Evolutionary conservation across 2,888 invertebrate species (phyloP), one percentile per base, ranked within the genome.

Genomic region (Resseliella maxima): DNA sequence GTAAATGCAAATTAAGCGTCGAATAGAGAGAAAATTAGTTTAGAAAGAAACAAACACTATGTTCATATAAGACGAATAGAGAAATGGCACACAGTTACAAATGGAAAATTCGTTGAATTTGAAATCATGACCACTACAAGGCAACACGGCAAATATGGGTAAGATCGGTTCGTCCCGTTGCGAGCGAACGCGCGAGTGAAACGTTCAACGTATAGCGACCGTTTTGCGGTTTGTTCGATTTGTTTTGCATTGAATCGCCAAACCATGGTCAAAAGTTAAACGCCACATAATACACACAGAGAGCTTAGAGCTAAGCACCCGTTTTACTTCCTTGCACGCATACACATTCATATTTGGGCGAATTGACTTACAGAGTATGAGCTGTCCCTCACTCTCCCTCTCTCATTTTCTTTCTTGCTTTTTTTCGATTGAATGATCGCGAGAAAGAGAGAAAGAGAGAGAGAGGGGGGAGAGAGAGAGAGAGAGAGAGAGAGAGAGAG

Each of bases 1-100:
- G 36, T 83, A 83, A 83, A 83, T 83, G 83, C 83, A 83, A 83
- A 83, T 83, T 83, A 83, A 83, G 83, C 83, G 83, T 83, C 83
- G 38, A 83, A 83, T n/a, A n/a, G n/a, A n/a, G n/a, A 24, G 83
- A 38, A 83, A 83, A 83, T n/a, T 83, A 12, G 35, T 72, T 31
- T n/a, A n/a, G 27, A 35, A 59, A 27, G 72, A 72, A n/a, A 72
- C 31, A 72, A 72, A 72, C 72, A 72, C 35, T 2, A 31, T 72
- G 3, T 72, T 12, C 8, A 15, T 59, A 2, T 72, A 21, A 50
- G 31, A 24, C 24, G 31, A 50, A 15, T 72, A 10, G 31, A 72
- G 15, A 3, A 59, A 24, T 59, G 27, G 6, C 59, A 59, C 5
- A 59, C 50, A 12, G 15, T 50, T 10, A 18, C 50, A 50, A 50